Evolutionary conservation across 2,113 vertebrate genomes (phyloP).

Genomic region (Nyctibius bracteatus): DNA sequence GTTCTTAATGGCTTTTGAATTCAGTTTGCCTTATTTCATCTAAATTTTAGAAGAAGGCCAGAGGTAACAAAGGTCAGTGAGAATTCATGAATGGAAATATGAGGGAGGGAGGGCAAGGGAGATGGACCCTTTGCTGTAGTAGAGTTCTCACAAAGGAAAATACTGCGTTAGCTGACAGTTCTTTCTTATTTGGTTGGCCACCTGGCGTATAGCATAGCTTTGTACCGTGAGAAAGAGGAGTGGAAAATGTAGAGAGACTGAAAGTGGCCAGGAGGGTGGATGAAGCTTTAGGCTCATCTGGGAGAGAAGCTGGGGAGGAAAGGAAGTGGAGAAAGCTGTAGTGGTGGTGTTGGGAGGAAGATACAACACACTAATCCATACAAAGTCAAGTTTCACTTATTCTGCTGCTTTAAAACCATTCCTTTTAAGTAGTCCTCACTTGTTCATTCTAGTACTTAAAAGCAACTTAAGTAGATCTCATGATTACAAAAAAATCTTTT

Average conservation of each 20-base stretch:
- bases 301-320: background rate
- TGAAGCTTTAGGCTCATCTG: background rate
- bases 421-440: background rate
- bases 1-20: background rate
- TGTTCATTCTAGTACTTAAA: background rate
- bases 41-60: background rate
- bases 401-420: background rate
- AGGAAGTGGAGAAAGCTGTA: background rate
- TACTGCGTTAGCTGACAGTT: background rate
- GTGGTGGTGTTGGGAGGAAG: background rate
- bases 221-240: background rate
- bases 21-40: background rate
- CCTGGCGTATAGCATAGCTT: background rate
- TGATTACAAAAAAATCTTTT: background rate
- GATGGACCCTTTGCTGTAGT: background rate
- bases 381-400: background rate
- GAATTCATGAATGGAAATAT: background rate
- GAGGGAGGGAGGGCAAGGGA: background rate
- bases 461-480: background rate
- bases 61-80: background rate
- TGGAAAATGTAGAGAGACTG: background rate
- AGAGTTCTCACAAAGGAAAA: background rate
- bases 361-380: background rate
- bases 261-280: background rate
- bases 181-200: background rate